Base-by-base conservation (phyloP, 2,888 invertebrate species). In the Clusia tigrina region DNA sequence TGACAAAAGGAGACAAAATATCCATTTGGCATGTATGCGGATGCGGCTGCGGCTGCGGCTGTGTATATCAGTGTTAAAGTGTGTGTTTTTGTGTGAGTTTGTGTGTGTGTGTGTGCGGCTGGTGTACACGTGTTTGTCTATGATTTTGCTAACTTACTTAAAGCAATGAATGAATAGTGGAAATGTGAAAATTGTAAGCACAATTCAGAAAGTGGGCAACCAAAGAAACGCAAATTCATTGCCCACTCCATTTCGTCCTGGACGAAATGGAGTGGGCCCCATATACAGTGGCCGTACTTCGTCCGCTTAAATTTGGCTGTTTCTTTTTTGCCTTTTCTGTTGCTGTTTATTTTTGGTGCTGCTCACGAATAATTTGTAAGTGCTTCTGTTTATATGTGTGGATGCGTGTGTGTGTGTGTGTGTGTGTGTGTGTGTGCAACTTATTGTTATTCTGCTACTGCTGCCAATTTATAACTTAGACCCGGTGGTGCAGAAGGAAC, bases 401-500 rank as follows among this genome's bases (percentile, higher is more conserved):
- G 15, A 12, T 26, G 26, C 32, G n/a, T 46, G 22, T 58, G 17
- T 56, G 24, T 48, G 20, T 55, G 5, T 54, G 2, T 64, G 52
- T 23, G 58, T 52, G 32, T 64, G 63, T 63, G 48, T 54, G 65
- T 69, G n/a, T n/a, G 10, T 70, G 63, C 71, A 70, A 74, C 74
- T 76, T 76, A 78, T 76, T 76, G 78, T 76, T 78, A 76, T 78
- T 74, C 74, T 69, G 73, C 68, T 70, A 74, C 71, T 72, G 75
- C 69, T 65, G 69, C 67, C 70, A 78, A 76, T 76, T 76, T 78
- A 76, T 78, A 75, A 73, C 70, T 69, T 65, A 69, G 69, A 72
- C 69, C 74, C 70, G 74, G 58, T 32, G 32, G 32, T 5, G 32
- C 12, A 32, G 32, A 9, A 5, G 32, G 32, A 32, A 12, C 32